Conservation (phyloP, 2,797 vertebrate genomes). For the Pygocentrus nattereri region DNA sequence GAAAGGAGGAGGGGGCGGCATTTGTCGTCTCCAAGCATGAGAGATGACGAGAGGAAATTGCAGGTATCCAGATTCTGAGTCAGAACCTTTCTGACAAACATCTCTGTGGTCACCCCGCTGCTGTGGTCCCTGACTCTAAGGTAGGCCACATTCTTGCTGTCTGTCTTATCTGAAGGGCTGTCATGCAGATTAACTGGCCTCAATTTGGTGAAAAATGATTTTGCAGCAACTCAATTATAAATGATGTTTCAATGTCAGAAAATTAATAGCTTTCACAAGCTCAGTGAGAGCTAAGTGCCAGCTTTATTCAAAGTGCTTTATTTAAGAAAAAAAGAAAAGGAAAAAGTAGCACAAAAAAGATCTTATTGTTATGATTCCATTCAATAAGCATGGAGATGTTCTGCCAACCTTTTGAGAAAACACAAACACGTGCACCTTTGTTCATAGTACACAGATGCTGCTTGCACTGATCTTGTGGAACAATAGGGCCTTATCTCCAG, state of each 20-base stretch:
- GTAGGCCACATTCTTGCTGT: not conserved
- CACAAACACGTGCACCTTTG: conserved; percentile 50
- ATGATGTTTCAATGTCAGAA: conserved; percentile 46
- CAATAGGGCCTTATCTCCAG: conserved; percentile 68
- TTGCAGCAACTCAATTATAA: conserved; percentile 50
- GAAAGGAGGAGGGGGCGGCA: not conserved
- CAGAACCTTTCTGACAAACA: conserved; percentile 11
- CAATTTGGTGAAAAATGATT: conserved; percentile 45
- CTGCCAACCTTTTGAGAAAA: conserved; percentile 40
- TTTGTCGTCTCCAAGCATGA: not conserved
- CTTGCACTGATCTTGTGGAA: conserved; percentile 62
- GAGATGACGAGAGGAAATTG: not conserved
- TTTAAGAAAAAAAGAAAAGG: not conserved
- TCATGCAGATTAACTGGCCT: conserved; percentile 55
- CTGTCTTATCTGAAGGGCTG: conserved; percentile 10
- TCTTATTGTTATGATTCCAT: not conserved
- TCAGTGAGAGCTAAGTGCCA: not conserved
- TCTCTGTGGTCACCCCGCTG: conserved; percentile 20
- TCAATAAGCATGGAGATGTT: conserved; percentile 6
- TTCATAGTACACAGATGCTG: conserved; percentile 67
- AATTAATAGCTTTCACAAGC: conserved; percentile 54
- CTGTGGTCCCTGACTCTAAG: conserved; percentile 11
- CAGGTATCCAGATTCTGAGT: not conserved
- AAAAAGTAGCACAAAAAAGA: not conserved
- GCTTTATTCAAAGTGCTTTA: not conserved